A percentile compares a stretch with the other conserved stretches of the same genome.
These are phyloP conservation scores for Pyrgilauda ruficollis DNA, from an alignment of 2,113 vertebrate genomes.

Conservation along the genomic window DNA sequence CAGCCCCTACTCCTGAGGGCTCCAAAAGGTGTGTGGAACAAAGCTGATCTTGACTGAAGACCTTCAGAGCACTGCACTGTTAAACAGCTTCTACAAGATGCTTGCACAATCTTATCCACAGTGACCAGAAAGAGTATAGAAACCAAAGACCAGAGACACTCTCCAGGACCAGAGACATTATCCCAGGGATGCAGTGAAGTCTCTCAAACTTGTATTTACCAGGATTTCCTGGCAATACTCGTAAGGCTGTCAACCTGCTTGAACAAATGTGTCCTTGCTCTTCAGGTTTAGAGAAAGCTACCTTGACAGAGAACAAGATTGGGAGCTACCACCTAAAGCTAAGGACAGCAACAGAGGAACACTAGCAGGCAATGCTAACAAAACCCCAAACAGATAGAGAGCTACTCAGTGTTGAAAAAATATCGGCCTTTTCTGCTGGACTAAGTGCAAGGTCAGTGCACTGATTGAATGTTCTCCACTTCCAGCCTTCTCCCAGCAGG, in stretches of 20 bases:
- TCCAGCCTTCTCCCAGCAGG: background rate
- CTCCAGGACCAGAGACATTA: background rate
- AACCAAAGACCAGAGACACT: background rate
- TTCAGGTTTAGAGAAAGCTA: background rate
- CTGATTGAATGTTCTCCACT: background rate
- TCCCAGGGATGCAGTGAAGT: background rate
- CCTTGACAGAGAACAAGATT: background rate
- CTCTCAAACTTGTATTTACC: background rate
- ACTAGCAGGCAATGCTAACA: background rate
- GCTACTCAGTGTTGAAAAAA: background rate
- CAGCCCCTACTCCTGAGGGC: background rate
- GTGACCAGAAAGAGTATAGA: background rate
- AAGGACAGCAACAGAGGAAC: background rate
- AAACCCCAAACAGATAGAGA: background rate
- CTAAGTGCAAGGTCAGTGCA: slow-evolving; percentile 30
- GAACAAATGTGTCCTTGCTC: background rate
- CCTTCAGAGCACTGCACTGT: background rate
- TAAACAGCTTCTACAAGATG: background rate
- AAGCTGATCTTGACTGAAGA: background rate
- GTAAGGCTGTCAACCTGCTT: background rate
- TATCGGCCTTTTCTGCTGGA: background rate
- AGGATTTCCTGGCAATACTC: background rate
- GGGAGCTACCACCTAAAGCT: background rate
- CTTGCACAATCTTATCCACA: background rate
- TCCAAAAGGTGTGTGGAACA: background rate